Evolutionary conservation across 1,140 invertebrate species (phyloP).

Genomic region (Neodiprion fabricii): DNA sequence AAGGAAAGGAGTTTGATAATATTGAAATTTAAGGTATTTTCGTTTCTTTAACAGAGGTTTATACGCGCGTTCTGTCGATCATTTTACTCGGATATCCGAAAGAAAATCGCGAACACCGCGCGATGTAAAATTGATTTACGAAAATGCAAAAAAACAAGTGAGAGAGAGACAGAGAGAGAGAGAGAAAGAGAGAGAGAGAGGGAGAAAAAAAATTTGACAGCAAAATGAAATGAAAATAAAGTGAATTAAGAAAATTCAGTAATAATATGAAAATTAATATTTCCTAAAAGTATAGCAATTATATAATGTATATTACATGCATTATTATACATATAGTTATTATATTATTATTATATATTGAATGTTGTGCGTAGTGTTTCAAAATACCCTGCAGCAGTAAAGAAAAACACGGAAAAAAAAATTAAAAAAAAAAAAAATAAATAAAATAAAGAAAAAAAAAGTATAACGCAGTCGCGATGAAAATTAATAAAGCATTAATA

Average conservation of each 20-base stretch:
- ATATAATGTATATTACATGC: constrained; percentile 36
- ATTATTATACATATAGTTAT: constrained; percentile 49
- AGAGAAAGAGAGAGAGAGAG: neutral
- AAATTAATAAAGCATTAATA: constrained; percentile 32
- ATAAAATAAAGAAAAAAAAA: constrained; percentile 24
- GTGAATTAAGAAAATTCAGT: neutral
- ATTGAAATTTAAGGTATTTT: neutral
- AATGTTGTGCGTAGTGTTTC: constrained; percentile 59
- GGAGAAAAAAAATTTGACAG: neutral
- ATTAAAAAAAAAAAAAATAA: constrained; percentile 25
- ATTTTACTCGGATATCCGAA: neutral
- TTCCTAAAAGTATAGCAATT: neutral
- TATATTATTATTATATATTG: constrained; percentile 50
- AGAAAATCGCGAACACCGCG: neutral
- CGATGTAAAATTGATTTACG: neutral
- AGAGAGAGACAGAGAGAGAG: neutral
- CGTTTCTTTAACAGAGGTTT: neutral
- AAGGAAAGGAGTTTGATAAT: no score
- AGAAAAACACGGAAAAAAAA: constrained; percentile 24
- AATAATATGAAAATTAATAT: neutral
- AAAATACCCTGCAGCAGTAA: constrained; percentile 30
- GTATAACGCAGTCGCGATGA: neutral
- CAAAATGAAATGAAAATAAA: neutral
- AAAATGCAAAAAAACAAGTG: neutral
- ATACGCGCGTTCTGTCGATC: neutral